Evolutionary conservation across 2,113 vertebrate species (phyloP).

Genomic region (Sturnira hondurensis): DNA sequence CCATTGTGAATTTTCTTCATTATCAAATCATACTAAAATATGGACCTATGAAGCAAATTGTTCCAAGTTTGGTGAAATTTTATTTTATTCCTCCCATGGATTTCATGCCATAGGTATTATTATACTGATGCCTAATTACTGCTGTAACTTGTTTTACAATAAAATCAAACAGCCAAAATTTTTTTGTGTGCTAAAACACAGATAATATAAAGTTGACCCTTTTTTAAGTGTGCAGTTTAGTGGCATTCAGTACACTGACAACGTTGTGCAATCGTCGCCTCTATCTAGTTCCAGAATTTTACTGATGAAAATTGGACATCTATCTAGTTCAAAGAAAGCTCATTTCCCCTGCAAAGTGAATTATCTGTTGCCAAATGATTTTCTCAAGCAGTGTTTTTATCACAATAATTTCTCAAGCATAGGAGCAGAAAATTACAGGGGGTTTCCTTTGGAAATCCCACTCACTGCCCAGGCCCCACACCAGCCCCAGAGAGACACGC

Average conservation of each 20-base stretch:
- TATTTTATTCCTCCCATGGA: not conserved
- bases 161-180: not conserved
- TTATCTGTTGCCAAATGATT: not conserved
- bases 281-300: not conserved
- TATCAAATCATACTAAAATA: not conserved
- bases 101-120: not conserved
- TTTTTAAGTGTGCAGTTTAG: rapidly evolving
- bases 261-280: rapidly evolving
- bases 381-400: not conserved
- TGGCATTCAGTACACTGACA: not conserved
- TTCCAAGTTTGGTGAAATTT: not conserved
- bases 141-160: not conserved
- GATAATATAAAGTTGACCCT: not conserved
- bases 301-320: not conserved
- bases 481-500: not conserved
- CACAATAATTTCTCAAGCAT: not conserved
- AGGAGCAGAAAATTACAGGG: not conserved
- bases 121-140: not conserved
- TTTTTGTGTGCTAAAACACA: not conserved
- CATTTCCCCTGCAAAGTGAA: not conserved
- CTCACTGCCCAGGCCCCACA: not conserved
- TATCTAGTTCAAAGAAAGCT: not conserved
- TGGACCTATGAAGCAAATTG: not conserved
- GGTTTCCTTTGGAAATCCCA: not conserved
- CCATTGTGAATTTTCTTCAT: not conserved